Conservation (phyloP, 92 coral and sea anemone species). For the Montipora capitata region DNA sequence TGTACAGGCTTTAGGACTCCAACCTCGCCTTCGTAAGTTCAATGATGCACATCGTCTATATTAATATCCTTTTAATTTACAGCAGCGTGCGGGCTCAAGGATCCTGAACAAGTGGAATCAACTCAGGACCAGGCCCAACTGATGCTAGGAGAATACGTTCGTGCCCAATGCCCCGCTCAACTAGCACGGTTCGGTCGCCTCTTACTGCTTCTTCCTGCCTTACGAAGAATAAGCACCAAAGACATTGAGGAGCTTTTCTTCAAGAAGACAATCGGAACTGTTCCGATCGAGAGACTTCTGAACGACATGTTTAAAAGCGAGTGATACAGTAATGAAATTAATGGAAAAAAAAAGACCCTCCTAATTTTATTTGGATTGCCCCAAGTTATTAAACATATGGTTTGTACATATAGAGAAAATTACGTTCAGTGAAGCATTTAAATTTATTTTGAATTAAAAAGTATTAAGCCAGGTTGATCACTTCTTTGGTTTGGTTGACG, state of each 20-base stretch:
- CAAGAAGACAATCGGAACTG: slow-evolving; percentile 93
- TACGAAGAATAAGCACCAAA: slow-evolving; percentile 89
- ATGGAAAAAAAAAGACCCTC: not conserved
- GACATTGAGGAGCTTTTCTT: slow-evolving; percentile 94
- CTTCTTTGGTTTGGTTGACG: too few relatives aligned
- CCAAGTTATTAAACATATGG: too few relatives aligned
- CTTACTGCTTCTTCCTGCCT: slow-evolving; percentile 84
- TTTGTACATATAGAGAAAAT: too few relatives aligned
- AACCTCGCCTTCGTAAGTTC: too few relatives aligned
- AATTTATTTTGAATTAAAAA: too few relatives aligned
- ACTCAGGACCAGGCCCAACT: slow-evolving; percentile 95
- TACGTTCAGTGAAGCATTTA: too few relatives aligned
- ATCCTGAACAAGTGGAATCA: slow-evolving; percentile 91
- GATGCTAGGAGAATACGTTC: slow-evolving; percentile 93
- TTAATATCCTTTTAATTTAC: slow-evolving; percentile 12
- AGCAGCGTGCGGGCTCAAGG: slow-evolving; percentile 90
- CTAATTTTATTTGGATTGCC: too few relatives aligned
- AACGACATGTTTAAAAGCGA: slow-evolving; percentile 93
- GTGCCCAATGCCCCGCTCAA: slow-evolving; percentile 85
- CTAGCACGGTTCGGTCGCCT: slow-evolving; percentile 95
- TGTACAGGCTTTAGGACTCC: too few relatives aligned
- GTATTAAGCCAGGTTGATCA: too few relatives aligned
- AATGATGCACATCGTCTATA: too few relatives aligned
- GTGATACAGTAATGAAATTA: slow-evolving; percentile 13
- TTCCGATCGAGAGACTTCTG: slow-evolving; percentile 92